These are phyloP conservation scores for Catharus bicknelli DNA, from an alignment of 2,113 vertebrate genomes.

Conservation along the genomic window DNA sequence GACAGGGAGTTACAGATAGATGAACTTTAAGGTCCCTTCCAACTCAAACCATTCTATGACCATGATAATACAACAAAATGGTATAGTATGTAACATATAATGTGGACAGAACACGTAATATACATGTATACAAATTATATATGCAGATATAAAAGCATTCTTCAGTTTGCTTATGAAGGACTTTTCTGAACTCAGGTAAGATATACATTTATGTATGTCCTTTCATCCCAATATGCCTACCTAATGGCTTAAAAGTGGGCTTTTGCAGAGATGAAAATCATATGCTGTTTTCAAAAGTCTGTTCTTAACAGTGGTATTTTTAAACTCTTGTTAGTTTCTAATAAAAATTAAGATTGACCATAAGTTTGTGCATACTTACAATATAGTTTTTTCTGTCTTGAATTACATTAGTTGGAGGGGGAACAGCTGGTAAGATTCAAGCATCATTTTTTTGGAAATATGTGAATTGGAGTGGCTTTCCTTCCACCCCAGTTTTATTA, in stretches of 20 bases:
- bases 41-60: not conserved
- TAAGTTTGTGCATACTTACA: not conserved
- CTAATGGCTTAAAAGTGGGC: not conserved
- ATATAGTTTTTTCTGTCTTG: not conserved
- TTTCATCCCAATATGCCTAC: not conserved
- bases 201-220: not conserved
- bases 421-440: not conserved
- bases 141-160: not conserved
- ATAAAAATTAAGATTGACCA: not conserved
- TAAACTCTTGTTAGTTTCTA: not conserved
- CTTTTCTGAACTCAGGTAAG: not conserved
- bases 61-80: not conserved
- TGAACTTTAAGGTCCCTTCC: not conserved
- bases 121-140: not conserved
- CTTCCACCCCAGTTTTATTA: rapidly evolving
- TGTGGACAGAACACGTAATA: not conserved
- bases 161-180: not conserved
- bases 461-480: not conserved
- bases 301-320: not conserved
- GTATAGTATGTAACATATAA: not conserved
- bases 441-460: not conserved
- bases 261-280: not conserved
- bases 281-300: not conserved
- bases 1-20: not conserved
- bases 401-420: not conserved